phyloP scores from a whole-genome alignment of 1,140 invertebrate genomes.

The Drosophila yakuba region DNA sequence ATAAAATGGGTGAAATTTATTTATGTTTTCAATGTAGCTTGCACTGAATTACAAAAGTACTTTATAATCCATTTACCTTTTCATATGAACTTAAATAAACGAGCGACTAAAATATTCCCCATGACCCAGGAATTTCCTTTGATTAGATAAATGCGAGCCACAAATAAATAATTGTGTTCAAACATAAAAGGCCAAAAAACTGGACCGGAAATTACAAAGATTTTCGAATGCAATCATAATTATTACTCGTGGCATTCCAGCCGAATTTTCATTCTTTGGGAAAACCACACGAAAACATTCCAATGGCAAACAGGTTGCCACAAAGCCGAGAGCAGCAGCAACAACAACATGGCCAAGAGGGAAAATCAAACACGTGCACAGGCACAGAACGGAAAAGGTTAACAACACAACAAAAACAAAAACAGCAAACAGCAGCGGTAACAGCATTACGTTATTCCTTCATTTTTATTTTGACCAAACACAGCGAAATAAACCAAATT shows the following conservation, averaged over 20 bases:
- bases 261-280: conserved; percentile 41
- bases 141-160: conserved; percentile 1
- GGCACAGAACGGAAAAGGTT: conserved; percentile 48
- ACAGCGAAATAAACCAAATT: conserved; percentile 47
- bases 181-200: conserved; percentile 5
- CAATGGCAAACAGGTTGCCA: conserved; percentile 72
- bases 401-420: conserved; percentile 36
- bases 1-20: neutral
- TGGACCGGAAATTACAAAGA: conserved; percentile 25
- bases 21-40: neutral
- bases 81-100: too few species aligned
- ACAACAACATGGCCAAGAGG: conserved; percentile 16
- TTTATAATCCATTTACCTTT: too few species aligned
- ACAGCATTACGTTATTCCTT: conserved; percentile 24
- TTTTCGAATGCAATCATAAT: conserved; percentile 51
- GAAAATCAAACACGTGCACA: conserved; percentile 48
- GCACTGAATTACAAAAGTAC: too few species aligned
- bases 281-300: conserved; percentile 63
- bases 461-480: conserved; percentile 22
- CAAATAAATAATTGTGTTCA: conserved; percentile 1
- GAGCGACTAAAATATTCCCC: too few species aligned
- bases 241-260: conserved; percentile 42
- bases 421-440: conserved; percentile 33
- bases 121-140: conserved; percentile 25
- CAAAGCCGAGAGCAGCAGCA: conserved; percentile 32